Evolutionary conservation across 2,888 invertebrate genomes (phyloP).

Genomic region (Oscheius sp.): DNA sequence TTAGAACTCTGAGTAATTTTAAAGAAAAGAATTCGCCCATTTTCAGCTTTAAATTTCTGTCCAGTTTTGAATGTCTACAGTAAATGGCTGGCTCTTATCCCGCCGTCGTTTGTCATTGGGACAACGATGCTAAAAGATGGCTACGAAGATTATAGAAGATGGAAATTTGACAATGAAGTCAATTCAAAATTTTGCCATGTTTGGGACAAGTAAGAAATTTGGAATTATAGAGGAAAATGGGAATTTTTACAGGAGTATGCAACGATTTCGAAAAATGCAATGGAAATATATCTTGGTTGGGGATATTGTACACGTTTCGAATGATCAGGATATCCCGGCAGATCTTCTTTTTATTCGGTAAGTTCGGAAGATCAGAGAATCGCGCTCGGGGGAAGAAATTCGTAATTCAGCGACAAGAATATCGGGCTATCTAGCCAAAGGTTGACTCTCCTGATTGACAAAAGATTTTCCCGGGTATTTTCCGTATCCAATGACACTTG

Average conservation of each 20-base stretch:
- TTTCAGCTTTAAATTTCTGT: conserved; percentile 62
- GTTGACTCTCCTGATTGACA: no score
- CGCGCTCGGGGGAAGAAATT: no score
- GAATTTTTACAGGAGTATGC: conserved; percentile 73
- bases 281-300: conserved; percentile 93
- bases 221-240: conserved; percentile 37
- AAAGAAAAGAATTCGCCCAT: no score
- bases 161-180: conserved; percentile 90
- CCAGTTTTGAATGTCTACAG: conserved; percentile 64
- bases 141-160: conserved; percentile 90
- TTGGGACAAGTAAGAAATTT: conserved; percentile 74
- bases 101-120: conserved; percentile 90
- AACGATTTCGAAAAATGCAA: conserved; percentile 62
- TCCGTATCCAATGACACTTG: no score
- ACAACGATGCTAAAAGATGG: conserved; percentile 95
- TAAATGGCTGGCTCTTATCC: conserved; percentile 79
- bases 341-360: conserved; percentile 81
- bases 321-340: conserved; percentile 95
- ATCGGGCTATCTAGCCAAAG: no score
- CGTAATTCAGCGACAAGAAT: no score
- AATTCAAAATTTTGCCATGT: conserved; percentile 92
- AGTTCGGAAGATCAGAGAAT: no score
- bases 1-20: no score
- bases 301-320: conserved; percentile 92
- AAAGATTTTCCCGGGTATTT: no score